Evolutionary conservation across 30 jellyfish, hydroid and myxozoan species (phyloP).

Genomic region (Clytia hemisphaerica): DNA sequence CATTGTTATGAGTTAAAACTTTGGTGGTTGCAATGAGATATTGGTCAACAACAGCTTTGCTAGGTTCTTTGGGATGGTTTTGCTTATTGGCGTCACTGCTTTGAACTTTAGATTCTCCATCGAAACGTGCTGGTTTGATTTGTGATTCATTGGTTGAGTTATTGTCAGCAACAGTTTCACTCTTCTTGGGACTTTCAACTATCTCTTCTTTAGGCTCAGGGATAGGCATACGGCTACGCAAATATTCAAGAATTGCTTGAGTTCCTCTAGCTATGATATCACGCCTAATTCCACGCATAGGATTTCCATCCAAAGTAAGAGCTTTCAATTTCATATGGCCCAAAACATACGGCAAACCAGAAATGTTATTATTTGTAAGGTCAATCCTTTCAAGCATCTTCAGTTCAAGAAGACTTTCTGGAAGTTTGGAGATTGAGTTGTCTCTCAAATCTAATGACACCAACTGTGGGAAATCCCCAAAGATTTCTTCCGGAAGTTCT

Average conservation of each 20-base stretch:
- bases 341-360: conserved; percentile 46
- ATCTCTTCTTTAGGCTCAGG: background rate
- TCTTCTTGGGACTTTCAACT: background rate
- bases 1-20: conserved; percentile 1
- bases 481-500: conserved; percentile 33
- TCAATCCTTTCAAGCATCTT: conserved; percentile 53
- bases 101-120: background rate
- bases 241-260: conserved; percentile 38
- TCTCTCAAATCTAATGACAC: conserved; percentile 53
- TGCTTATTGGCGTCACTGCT: background rate
- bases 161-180: too few species aligned
- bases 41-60: conserved; percentile 23
- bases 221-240: conserved; percentile 50
- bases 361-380: conserved; percentile 50
- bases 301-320: conserved; percentile 64
- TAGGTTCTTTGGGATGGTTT: conserved; percentile 4
- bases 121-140: too few species aligned
- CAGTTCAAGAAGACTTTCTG: conserved; percentile 40
- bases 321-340: conserved; percentile 60
- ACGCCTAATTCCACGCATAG: conserved; percentile 61
- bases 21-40: conserved; percentile 27
- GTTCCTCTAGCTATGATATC: conserved; percentile 76
- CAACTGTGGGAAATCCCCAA: conserved; percentile 30
- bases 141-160: too few species aligned
- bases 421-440: conserved; percentile 51